These are phyloP conservation scores for Eustalomyia histrio DNA, from an alignment of 2,888 invertebrate genomes.

Conservation along the genomic window DNA sequence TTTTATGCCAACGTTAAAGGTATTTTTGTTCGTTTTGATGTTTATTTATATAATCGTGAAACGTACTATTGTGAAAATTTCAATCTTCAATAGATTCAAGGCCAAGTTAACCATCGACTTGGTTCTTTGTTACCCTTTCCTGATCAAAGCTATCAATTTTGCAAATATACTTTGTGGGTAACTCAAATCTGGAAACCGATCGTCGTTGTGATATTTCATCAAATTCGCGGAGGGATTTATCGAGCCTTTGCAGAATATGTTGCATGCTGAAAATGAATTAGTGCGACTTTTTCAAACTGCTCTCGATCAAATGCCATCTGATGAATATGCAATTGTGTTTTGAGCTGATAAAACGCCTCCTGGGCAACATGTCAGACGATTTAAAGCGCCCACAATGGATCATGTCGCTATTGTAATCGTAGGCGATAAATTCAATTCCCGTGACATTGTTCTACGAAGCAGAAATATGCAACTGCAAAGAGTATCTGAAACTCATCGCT, in stretches of 20 bases:
- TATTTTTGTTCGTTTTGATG: too few species aligned
- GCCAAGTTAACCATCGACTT: constrained; percentile 3
- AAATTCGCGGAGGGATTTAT: background rate
- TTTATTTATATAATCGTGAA: too few species aligned
- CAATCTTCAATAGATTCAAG: too few species aligned
- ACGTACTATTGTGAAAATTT: too few species aligned
- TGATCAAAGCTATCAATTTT: constrained; percentile 53
- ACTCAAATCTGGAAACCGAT: too few species aligned
- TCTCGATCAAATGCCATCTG: constrained; percentile 28
- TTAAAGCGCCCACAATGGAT: constrained; percentile 74
- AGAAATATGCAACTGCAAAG: constrained; percentile 65
- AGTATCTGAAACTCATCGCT: constrained; percentile 66
- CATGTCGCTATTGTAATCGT: constrained; percentile 76
- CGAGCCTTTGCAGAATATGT: constrained; percentile 44
- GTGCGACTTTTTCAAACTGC: constrained; percentile 72
- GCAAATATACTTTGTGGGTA: constrained; percentile 14
- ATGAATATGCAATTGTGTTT: too few species aligned
- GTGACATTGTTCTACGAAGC: constrained; percentile 72
- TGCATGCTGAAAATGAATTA: constrained; percentile 71
- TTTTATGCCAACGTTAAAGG: too few species aligned
- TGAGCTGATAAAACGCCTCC: too few species aligned
- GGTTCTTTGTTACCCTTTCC: constrained; percentile 64
- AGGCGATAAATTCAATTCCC: constrained; percentile 70
- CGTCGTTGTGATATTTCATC: too few species aligned
- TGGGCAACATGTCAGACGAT: too few species aligned